A percentile compares a stretch with the other conserved stretches of the same genome.
Conservation (phyloP, 2,797 vertebrate species). For the Jordanella pulchra region DNA sequence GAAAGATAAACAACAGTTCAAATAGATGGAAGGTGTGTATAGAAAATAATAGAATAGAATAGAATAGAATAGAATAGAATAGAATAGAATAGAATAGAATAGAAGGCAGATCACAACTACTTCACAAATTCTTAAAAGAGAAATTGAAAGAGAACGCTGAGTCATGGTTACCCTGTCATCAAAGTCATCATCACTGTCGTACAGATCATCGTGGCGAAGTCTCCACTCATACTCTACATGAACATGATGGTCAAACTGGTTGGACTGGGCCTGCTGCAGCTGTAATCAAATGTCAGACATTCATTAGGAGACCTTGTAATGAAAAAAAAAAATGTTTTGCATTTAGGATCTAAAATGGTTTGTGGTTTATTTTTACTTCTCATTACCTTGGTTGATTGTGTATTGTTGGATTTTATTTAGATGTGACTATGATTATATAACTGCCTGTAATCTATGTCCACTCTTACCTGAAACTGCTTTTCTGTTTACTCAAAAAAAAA, state of each 20-base stretch:
- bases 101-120: no score
- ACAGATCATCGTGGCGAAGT: conserved; percentile 82
- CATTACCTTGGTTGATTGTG: not conserved
- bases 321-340: not conserved
- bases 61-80: not conserved
- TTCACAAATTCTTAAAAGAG: no score
- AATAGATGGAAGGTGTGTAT: not conserved
- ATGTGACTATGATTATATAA: not conserved
- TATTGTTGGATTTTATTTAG: not conserved
- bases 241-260: conserved; percentile 84
- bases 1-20: not conserved
- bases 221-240: conserved; percentile 86
- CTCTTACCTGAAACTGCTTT: not conserved
- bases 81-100: not conserved
- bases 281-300: conserved; percentile 38
- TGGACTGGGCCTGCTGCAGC: conserved; percentile 83
- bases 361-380: not conserved
- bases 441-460: not conserved
- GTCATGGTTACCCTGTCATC: conserved; percentile 69
- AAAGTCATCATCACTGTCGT: conserved; percentile 86
- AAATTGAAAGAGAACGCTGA: no score
- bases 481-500: not conserved
- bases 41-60: no score
- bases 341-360: not conserved
- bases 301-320: not conserved